Conservation (phyloP, 2,797 vertebrate species). For the Platalea minor region DNA sequence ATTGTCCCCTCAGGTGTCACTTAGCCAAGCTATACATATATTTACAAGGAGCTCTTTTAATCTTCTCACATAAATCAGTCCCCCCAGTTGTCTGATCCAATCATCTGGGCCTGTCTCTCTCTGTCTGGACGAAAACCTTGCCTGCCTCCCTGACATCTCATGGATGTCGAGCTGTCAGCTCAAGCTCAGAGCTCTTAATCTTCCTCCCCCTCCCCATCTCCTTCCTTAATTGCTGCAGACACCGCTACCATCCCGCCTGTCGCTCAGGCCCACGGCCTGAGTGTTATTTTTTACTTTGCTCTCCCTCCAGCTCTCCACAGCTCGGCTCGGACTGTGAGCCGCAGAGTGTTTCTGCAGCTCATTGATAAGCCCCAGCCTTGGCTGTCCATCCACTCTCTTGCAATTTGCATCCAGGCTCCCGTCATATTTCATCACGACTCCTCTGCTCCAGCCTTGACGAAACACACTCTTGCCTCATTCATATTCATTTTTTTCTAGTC, state of each 20-base stretch:
- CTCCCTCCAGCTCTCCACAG: neutral
- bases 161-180: constrained; percentile 58
- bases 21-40: constrained; percentile 50
- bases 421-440: neutral
- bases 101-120: constrained; percentile 35
- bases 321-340: neutral
- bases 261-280: neutral
- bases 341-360: neutral
- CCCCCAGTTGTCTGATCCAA: constrained; percentile 34
- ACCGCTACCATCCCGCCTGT: neutral
- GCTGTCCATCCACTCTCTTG: neutral
- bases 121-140: neutral
- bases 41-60: constrained; percentile 58
- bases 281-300: neutral
- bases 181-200: constrained; percentile 59
- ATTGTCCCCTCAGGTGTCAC: constrained; percentile 64
- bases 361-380: neutral
- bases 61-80: constrained; percentile 56
- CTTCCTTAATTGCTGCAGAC: constrained; percentile 15
- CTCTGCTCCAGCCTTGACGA: neutral
- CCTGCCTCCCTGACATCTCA: constrained; percentile 47
- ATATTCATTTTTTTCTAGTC: neutral
- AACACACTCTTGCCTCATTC: neutral
- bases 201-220: constrained; percentile 27
- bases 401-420: neutral